Percentiles rank a stretch among this genome's conserved stretches.
Evolutionary conservation across 2,888 invertebrate genomes (phyloP).

Genomic region (Diaprepes abbreviatus): DNA sequence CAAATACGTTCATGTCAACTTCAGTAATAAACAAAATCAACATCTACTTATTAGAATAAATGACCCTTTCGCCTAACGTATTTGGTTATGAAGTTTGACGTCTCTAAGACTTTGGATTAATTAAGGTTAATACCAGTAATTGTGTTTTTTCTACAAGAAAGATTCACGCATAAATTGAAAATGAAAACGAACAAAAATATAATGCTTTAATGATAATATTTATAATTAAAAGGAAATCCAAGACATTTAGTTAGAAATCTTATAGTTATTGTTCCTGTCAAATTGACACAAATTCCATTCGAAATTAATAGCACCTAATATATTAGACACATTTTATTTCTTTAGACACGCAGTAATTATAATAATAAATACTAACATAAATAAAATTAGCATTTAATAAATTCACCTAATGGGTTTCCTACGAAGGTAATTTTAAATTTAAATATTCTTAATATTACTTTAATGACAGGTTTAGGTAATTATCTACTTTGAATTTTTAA

Average conservation of each 20-base stretch:
- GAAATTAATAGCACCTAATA: conserved; percentile 12
- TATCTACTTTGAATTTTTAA: conserved; percentile 34
- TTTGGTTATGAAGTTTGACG: too few species aligned
- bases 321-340: conserved; percentile 31
- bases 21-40: not conserved
- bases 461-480: conserved; percentile 41
- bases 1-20: not conserved
- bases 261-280: not conserved
- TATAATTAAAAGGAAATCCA: too few species aligned
- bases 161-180: too few species aligned
- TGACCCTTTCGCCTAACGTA: too few species aligned
- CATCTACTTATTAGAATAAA: not conserved
- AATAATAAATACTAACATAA: conserved; percentile 39
- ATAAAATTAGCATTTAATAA: conserved; percentile 34
- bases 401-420: conserved; percentile 36
- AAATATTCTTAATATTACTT: conserved; percentile 40
- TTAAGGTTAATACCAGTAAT: too few species aligned
- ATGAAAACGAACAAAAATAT: too few species aligned
- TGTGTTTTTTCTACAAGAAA: too few species aligned
- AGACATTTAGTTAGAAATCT: not conserved
- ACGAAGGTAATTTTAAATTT: conserved; percentile 38
- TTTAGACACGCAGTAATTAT: conserved; percentile 30
- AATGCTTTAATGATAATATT: too few species aligned
- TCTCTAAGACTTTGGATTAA: too few species aligned
- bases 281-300: conserved; percentile 1